These are phyloP conservation scores for Hippopotamyrus pictus DNA, from an alignment of 2,797 vertebrate species.

Conservation along the genomic window DNA sequence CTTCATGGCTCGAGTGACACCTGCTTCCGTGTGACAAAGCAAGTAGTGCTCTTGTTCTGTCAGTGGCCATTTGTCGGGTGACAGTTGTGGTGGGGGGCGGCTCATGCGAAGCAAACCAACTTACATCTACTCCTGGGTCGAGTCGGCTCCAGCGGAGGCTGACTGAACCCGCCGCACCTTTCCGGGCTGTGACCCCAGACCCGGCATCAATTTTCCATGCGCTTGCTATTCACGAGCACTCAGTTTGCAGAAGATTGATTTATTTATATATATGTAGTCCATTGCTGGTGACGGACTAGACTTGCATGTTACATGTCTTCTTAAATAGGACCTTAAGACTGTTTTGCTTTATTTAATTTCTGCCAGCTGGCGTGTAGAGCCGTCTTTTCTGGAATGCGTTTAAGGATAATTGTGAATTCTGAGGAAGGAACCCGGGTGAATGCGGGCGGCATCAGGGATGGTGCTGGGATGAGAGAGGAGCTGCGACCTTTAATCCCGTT, in stretches of 20 bases:
- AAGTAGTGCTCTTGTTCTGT: background rate
- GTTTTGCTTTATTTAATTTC: background rate
- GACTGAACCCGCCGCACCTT: background rate
- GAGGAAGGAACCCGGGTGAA: constrained; percentile 30
- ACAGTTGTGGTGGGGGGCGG: too few relatives aligned
- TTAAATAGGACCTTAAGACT: background rate
- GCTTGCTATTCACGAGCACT: background rate
- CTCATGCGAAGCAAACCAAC: background rate
- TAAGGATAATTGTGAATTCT: constrained; percentile 8
- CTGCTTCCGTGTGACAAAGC: background rate
- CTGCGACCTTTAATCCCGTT: constrained; percentile 49
- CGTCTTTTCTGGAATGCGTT: background rate
- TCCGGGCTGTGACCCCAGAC: background rate
- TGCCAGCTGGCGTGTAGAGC: background rate
- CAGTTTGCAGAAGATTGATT: background rate
- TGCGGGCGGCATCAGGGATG: constrained; percentile 19
- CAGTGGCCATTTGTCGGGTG: background rate
- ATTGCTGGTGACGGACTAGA: background rate
- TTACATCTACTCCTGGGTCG: background rate
- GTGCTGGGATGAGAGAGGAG: constrained; percentile 21
- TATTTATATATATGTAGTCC: background rate
- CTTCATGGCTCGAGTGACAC: background rate
- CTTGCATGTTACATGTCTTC: background rate
- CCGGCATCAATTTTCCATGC: background rate
- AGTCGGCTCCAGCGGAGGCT: background rate